These are phyloP conservation scores for Acanthurus tractus DNA, from an alignment of 2,797 vertebrate species.

Conservation along the genomic window DNA sequence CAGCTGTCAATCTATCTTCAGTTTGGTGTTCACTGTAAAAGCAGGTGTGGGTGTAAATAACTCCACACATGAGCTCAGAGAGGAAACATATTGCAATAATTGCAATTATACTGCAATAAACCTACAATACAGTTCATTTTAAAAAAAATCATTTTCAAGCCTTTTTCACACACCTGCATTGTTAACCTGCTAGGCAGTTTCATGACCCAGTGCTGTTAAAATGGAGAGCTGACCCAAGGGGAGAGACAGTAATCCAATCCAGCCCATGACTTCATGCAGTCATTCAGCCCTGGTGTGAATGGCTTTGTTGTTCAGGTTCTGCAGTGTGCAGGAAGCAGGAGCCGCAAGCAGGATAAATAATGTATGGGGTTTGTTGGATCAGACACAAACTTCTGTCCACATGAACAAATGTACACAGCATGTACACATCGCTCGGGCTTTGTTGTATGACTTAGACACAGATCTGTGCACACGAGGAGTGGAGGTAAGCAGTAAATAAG, in stretches of 20 bases:
- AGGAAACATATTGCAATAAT: neutral
- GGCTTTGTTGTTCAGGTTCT: constrained; percentile 68
- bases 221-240: constrained; percentile 49
- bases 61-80: neutral
- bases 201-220: constrained; percentile 43
- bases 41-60: neutral
- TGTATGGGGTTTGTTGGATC: constrained; percentile 57
- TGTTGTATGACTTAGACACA: constrained; percentile 26
- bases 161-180: too few relatives aligned
- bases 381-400: constrained; percentile 50
- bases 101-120: neutral
- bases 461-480: constrained; percentile 6
- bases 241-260: constrained; percentile 71
- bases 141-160: too few relatives aligned
- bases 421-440: constrained; percentile 38
- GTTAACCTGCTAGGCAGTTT: constrained; percentile 34
- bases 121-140: too few relatives aligned
- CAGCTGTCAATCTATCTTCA: neutral
- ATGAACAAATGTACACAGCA: constrained; percentile 4
- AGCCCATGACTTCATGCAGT: constrained; percentile 63
- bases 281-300: constrained; percentile 71
- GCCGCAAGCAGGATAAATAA: constrained; percentile 63
- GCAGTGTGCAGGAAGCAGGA: constrained; percentile 51
- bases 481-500: constrained; percentile 66
- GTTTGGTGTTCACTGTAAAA: neutral